Percentiles rank a stretch among this genome's conserved stretches.
Conservation (phyloP, 2,888 invertebrate species). For the Mechanitis messenoides region DNA sequence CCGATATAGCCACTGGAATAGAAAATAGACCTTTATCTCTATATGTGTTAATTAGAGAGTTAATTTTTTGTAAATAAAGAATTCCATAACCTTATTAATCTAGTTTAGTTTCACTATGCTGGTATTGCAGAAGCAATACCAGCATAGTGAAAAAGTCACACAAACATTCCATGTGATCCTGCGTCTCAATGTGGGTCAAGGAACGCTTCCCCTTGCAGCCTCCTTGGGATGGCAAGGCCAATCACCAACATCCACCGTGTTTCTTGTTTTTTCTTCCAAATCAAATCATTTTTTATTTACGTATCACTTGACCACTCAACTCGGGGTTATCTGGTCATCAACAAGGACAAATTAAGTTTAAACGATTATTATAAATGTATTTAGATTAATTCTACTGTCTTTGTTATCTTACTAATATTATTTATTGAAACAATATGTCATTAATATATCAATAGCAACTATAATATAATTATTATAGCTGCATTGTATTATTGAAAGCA, state of each 20-base stretch:
- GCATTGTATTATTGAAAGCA: conserved; percentile 6
- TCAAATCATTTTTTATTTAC: conserved; percentile 74
- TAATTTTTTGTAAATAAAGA: no score
- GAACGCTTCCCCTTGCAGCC: conserved; percentile 71
- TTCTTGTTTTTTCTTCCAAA: conserved; percentile 62
- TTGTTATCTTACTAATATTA: no score
- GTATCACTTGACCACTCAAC: conserved; percentile 59
- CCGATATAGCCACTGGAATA: no score
- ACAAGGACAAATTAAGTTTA: conserved; percentile 59
- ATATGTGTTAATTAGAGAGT: no score
- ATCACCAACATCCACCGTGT: conserved; percentile 54
- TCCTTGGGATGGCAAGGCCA: conserved; percentile 69
- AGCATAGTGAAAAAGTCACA: conserved; percentile 35
- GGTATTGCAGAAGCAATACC: no score
- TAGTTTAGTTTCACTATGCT: no score
- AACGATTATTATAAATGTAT: conserved; percentile 13
- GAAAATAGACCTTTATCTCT: no score
- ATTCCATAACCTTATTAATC: no score
- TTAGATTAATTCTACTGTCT: neutral
- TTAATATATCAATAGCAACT: no score
- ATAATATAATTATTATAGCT: neutral
- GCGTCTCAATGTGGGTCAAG: conserved; percentile 65
- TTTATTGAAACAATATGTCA: no score
- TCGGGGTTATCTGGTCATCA: conserved; percentile 62
- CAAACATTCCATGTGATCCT: conserved; percentile 38